Evolutionary conservation across 2,797 vertebrate genomes (phyloP).

Genomic region (Takifugu ocellatus): DNA sequence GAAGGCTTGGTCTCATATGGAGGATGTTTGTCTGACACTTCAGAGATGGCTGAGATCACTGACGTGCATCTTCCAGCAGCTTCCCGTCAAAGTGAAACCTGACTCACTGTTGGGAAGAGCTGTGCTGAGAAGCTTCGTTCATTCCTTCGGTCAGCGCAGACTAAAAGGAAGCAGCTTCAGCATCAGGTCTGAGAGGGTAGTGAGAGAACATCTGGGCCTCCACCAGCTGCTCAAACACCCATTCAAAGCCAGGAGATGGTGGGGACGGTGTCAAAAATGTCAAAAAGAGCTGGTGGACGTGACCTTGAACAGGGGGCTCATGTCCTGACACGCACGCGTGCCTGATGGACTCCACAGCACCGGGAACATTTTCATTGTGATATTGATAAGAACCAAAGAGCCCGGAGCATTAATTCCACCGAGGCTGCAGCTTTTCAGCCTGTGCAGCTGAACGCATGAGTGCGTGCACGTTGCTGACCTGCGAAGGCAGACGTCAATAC

Average conservation of each 20-base stretch:
- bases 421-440: conserved; percentile 3
- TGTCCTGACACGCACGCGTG: neutral
- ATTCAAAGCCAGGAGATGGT: too few relatives aligned
- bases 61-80: too few relatives aligned
- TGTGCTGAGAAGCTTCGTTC: neutral
- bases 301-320: neutral
- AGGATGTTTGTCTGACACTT: too few relatives aligned
- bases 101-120: too few relatives aligned
- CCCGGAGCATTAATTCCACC: conserved; percentile 5
- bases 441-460: conserved; percentile 8
- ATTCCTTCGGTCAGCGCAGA: neutral
- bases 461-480: conserved; percentile 7
- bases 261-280: neutral
- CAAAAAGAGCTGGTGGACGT: neutral
- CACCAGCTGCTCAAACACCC: too few relatives aligned
- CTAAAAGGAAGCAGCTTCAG: neutral
- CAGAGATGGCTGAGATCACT: too few relatives aligned
- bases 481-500: conserved; percentile 42
- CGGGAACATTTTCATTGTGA: conserved; percentile 4
- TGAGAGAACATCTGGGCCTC: too few relatives aligned
- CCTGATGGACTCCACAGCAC: neutral
- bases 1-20: too few relatives aligned
- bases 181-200: too few relatives aligned
- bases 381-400: conserved; percentile 9
- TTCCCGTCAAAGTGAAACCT: too few relatives aligned